Evolutionary conservation across 2,113 vertebrate genomes (phyloP).

Genomic region (Oryzias javanicus): DNA sequence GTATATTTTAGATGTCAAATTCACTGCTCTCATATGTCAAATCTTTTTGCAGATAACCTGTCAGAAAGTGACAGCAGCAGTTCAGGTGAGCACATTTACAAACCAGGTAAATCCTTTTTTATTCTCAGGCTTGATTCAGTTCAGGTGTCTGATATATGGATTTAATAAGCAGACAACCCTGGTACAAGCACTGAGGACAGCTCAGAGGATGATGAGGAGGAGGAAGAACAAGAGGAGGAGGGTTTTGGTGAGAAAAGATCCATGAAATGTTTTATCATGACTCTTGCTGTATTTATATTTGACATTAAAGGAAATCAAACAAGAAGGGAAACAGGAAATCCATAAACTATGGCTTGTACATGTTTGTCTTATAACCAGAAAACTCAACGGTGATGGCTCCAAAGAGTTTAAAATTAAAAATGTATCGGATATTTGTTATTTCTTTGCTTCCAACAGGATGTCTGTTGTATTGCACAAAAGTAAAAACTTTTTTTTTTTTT

Average conservation of each 20-base stretch:
- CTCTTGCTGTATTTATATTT: background rate
- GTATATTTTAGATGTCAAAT: background rate
- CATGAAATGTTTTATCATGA: background rate
- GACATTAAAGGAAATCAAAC: background rate
- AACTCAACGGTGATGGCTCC: too few relatives aligned
- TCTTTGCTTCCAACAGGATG: too few relatives aligned
- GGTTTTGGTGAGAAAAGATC: conserved; percentile 53
- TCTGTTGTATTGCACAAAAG: too few relatives aligned
- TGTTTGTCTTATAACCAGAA: too few relatives aligned
- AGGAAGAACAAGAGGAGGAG: conserved; percentile 18
- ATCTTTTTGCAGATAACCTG: conserved; percentile 54
- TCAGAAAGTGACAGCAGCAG: conserved; percentile 60
- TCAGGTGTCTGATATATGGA: background rate
- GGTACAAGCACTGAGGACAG: conserved; percentile 68
- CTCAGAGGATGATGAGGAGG: conserved; percentile 62
- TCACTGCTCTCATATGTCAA: background rate
- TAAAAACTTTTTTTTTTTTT: too few relatives aligned
- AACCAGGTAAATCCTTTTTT: too few relatives aligned
- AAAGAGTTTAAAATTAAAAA: too few relatives aligned
- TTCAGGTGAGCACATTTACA: conserved; percentile 56
- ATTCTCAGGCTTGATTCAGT: background rate
- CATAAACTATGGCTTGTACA: too few relatives aligned
- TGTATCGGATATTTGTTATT: too few relatives aligned
- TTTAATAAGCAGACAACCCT: conserved; percentile 46
- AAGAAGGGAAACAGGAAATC: background rate